phyloP scores from a whole-genome alignment of 2,113 vertebrate species.

The Micronycteris hirsuta region DNA sequence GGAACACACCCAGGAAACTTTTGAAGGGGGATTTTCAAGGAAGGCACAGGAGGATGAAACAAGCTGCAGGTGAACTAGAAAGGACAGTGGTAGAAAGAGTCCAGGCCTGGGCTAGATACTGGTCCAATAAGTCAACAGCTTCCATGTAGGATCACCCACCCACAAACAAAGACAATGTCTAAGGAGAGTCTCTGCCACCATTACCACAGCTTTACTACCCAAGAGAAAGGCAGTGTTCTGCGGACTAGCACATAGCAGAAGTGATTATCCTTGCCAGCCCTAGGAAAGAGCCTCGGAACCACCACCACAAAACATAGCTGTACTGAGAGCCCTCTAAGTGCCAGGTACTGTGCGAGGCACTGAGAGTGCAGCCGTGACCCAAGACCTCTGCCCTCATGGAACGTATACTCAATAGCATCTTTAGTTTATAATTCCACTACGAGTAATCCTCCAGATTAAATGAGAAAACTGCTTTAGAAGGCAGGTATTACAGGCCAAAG shows the following conservation, averaged over 20 bases:
- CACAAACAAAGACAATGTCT: neutral
- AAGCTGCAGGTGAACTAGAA: neutral
- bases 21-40: neutral
- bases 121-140: neutral
- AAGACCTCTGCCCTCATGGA: neutral
- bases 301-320: neutral
- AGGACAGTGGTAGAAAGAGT: neutral
- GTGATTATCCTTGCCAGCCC: neutral
- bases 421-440: neutral
- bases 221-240: neutral
- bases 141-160: neutral
- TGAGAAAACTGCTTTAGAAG: neutral
- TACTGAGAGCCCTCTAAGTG: neutral
- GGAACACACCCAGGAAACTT: neutral
- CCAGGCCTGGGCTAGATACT: neutral
- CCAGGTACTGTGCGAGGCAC: neutral
- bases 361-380: neutral
- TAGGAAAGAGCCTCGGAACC: neutral
- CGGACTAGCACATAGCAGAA: neutral
- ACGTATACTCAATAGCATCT: neutral
- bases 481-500: neutral
- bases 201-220: neutral
- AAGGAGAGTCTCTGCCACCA: neutral
- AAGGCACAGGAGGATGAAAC: neutral
- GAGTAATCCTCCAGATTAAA: neutral